Percentiles rank a stretch among this genome's conserved stretches.
Evolutionary conservation across 2,113 vertebrate genomes (phyloP).

Genomic region (Vidua macroura): DNA sequence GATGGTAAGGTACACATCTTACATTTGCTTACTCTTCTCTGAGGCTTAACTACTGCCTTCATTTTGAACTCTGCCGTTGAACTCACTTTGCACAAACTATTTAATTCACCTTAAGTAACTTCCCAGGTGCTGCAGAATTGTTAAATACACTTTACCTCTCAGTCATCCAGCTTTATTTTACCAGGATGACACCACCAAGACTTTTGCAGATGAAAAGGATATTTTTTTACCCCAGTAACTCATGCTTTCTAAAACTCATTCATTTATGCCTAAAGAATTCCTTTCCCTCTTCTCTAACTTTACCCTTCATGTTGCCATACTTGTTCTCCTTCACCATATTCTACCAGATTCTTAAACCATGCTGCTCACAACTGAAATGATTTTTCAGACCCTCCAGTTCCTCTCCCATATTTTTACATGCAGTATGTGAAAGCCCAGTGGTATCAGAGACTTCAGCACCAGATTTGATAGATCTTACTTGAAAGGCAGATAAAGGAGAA

Average conservation of each 20-base stretch:
- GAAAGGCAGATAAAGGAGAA: not conserved
- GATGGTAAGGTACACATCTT: not conserved
- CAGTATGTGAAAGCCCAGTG: not conserved
- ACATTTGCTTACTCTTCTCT: not conserved
- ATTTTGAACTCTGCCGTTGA: not conserved
- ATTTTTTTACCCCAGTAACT: not conserved
- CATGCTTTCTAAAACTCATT: not conserved
- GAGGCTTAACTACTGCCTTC: not conserved
- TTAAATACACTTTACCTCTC: not conserved
- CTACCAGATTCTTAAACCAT: not conserved
- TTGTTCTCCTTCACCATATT: not conserved
- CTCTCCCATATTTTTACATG: not conserved
- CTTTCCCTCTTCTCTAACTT: not conserved
- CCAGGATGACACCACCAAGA: not conserved
- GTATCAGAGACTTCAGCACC: not conserved
- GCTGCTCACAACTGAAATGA: not conserved
- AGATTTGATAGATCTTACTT: not conserved
- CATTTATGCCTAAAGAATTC: not conserved
- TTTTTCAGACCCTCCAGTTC: not conserved
- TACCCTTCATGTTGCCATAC: not conserved
- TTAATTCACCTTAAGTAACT: not conserved
- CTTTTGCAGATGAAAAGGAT: not conserved
- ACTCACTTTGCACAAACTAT: not conserved
- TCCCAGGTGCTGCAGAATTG: not conserved
- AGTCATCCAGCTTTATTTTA: not conserved